Conservation (phyloP, 1,140 invertebrate genomes). For the Heliconius hewitsoni region DNA sequence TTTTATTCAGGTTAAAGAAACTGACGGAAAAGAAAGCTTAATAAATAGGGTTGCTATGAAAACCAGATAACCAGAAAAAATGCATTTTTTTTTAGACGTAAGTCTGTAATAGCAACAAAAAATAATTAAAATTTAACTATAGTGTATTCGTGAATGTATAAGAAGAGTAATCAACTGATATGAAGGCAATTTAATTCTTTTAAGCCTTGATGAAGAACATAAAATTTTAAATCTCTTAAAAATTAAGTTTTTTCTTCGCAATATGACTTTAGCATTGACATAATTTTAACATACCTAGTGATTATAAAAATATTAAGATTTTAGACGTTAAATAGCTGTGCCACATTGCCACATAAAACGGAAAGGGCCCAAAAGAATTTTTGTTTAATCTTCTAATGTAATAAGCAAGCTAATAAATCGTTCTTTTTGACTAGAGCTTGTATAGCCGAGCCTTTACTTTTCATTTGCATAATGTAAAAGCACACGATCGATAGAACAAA, state of each 20-base stretch:
- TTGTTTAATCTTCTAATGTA: neutral
- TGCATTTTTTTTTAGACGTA: neutral
- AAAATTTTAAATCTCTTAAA: neutral
- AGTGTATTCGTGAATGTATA: neutral
- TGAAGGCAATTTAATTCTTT: neutral
- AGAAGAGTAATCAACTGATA: neutral
- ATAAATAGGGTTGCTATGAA: neutral
- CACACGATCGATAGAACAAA: conserved; percentile 27
- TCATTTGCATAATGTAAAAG: conserved; percentile 31
- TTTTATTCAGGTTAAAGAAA: neutral
- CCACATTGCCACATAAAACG: neutral
- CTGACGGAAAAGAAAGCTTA: conserved; percentile 6
- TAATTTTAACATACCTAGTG: neutral
- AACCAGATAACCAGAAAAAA: neutral
- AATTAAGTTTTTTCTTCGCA: neutral
- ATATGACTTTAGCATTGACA: conserved; percentile 9
- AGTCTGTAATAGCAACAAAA: no score
- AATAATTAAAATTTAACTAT: neutral
- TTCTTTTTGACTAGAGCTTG: conserved; percentile 13
- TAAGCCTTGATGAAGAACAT: neutral
- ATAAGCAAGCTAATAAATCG: conserved; percentile 25
- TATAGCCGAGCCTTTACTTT: conserved; percentile 25
- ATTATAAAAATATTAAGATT: conserved; percentile 1
- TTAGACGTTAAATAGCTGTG: neutral
- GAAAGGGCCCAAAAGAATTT: neutral